Evolutionary conservation across 2,113 vertebrate genomes (phyloP).

Genomic region (Pelmatolapia mariae): DNA sequence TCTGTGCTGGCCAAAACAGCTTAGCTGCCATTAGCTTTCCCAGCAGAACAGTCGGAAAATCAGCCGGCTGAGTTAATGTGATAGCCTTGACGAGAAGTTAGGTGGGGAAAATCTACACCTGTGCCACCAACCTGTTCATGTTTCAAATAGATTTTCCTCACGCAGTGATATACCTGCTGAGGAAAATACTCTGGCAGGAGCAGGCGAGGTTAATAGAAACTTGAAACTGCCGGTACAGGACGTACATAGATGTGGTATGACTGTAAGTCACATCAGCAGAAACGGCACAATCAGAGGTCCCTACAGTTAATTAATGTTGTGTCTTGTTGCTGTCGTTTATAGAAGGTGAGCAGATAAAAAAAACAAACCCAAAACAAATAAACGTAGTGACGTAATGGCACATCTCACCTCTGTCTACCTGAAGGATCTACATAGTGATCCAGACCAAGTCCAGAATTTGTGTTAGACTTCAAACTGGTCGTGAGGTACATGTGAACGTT

Average conservation of each 20-base stretch:
- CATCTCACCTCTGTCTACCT: background rate
- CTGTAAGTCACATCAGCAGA: background rate
- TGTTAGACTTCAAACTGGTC: background rate
- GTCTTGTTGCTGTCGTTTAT: background rate
- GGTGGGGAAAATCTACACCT: background rate
- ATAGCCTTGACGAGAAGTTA: too few species aligned
- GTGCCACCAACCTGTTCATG: background rate
- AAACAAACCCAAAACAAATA: background rate
- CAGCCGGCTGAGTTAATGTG: background rate
- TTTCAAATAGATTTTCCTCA: background rate
- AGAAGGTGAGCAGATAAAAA: background rate
- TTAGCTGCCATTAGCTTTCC: background rate
- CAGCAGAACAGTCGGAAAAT: background rate
- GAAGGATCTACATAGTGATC: background rate
- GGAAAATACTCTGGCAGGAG: background rate
- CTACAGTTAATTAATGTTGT: background rate
- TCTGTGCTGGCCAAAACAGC: background rate
- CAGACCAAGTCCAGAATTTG: background rate
- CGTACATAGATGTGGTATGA: fast-evolving
- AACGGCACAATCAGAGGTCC: background rate
- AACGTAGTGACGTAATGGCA: background rate
- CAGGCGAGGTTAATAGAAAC: background rate
- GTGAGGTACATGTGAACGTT: background rate
- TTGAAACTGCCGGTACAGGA: background rate
- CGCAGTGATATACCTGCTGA: fast-evolving